Evolutionary conservation across 2,797 vertebrate species (phyloP), one percentile per base, ranked within the genome.

Genomic region (Catamblyrhynchus diadema): DNA sequence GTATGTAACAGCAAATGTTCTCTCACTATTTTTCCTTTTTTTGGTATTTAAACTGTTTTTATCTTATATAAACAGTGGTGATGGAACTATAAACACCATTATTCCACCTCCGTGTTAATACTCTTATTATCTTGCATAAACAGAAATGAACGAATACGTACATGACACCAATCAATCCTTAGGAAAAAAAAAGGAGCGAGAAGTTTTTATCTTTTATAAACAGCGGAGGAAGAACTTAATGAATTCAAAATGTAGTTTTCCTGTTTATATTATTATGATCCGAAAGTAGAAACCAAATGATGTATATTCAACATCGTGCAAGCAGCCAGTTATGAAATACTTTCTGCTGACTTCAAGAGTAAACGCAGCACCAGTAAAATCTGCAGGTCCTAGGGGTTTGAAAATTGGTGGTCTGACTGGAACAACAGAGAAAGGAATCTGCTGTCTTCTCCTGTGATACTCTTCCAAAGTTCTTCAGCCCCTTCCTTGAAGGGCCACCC

Each of bases 101-200:
- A 97, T 97, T 97, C 96, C 92, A 97, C 97, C 93, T 98, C 95
- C 85, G 96, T 96, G 97, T 97, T 98, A 97, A 98, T 97, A 96
- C 94, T 96, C 93, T 94, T 97, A 98, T 97, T 98, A 97, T 98
- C 94, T 98, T 97, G 94, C 96, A 97, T 96, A 98, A 98, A 98
- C 94, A 98, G 94, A 97, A 96, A 72, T 86, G 91, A 98, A 97
- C 39, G 94, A 97, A 96, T 97, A 97, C 21, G 77, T 97, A 96
- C 96, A 96, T 96, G 97, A 98, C 97, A 98, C 96, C 94, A 98
- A 98, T 98, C 97, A 97, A 98, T 98, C 94, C 94, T 96, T 92
- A 92, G 75, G 50, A 73, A 92, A 96, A 96, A 94, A 94, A 93
- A 81, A 42, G 15, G 23, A 89, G 59, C 33, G 86, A 93, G 86